Base-by-base conservation (phyloP, 2,888 invertebrate genomes). In the Terebella lapidaria region DNA sequence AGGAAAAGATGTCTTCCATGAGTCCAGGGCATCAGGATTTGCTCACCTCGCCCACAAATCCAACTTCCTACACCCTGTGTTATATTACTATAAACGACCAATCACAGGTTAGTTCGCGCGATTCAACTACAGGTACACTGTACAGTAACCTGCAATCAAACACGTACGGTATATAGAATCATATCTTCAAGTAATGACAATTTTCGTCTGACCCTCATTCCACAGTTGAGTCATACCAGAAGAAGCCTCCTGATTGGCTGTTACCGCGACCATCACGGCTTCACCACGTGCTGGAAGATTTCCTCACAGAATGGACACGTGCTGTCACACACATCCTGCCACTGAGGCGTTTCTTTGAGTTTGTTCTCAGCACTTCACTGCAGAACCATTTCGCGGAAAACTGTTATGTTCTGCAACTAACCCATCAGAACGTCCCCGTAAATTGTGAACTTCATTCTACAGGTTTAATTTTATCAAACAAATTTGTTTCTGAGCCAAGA, bases 271-370 rank as follows among this genome's bases (percentile, higher is more conserved):
- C 82, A 1, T 66, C 68, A 5, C 63, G 68, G 1, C 58, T 81
- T 5, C 82, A 83, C 65, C 82, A 82, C 68, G 73, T 81, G 2
- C 72, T 82, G 15, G 82, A 83, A 68, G 82, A 83, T 65, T 81
- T 83, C 68, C 73, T 80, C 4, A 81, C 82, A 0, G 59, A 65
- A 1, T 82, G 81, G 81, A 77, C 78, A 54, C 77, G 73, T 1
- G 76, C 74, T 1, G 59, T 62, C 20, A 74, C 74, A 45, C 82
- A 83, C 67, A 65, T 81, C 46, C 69, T 78, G 18, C 81, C 81
- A 1, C 70, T 83, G 2, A 64, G 82, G n/a, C 69, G 73, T 5
- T 63, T 58, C 46, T n/a, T 60, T 2, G 63, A 63, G 45, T 49
- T 52, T 26, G 20, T 47, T 27, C 10, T 52, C 1, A 64, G 66